Conservation (phyloP, 2,888 invertebrate species). For the Phania funesta region DNA sequence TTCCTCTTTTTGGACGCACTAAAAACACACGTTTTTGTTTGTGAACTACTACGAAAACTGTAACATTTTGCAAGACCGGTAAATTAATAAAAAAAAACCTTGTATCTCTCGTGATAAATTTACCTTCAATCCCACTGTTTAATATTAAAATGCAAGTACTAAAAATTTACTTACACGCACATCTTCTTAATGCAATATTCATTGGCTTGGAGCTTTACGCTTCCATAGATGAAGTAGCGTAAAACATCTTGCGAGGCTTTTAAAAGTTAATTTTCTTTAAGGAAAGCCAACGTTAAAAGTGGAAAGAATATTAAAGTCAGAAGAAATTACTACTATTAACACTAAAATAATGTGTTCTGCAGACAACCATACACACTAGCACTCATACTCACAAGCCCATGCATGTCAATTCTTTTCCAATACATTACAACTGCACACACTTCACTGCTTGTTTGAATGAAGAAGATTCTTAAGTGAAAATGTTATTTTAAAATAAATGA, state of each 20-base stretch:
- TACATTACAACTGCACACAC: neutral
- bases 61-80: too few relatives aligned
- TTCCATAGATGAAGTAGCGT: neutral
- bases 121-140: neutral
- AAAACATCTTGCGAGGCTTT: slow-evolving; percentile 55
- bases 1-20: too few relatives aligned
- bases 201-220: neutral
- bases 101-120: too few relatives aligned
- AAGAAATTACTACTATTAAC: neutral
- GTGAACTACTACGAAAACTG: too few relatives aligned
- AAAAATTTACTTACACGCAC: neutral
- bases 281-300: slow-evolving; percentile 37
- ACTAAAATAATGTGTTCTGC: neutral
- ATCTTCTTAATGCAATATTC: neutral
- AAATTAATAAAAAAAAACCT: too few relatives aligned
- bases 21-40: too few relatives aligned
- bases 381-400: too few relatives aligned
- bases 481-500: slow-evolving; percentile 28
- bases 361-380: neutral
- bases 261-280: slow-evolving; percentile 49
- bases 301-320: slow-evolving; percentile 7
- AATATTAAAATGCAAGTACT: neutral
- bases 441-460: neutral
- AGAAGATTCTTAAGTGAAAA: slow-evolving; percentile 12
- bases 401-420: neutral